These are phyloP conservation scores for Geococcyx californianus DNA, from an alignment of 2,113 vertebrate species.

Conservation along the genomic window DNA sequence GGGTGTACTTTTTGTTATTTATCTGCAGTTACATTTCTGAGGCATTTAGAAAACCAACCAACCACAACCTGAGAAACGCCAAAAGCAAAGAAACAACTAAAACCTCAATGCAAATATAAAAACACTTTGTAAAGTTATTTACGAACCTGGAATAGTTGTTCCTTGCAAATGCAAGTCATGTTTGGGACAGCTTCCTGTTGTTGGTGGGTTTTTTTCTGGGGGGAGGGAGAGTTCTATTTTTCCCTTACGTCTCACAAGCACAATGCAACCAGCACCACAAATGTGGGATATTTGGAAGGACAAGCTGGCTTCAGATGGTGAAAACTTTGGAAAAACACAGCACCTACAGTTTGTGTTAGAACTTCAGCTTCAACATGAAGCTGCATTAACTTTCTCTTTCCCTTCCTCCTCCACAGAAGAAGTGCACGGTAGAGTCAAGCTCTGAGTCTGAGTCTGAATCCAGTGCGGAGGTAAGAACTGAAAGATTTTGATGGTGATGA, in stretches of 20 bases:
- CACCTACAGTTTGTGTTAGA: neutral
- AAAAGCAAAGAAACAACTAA: neutral
- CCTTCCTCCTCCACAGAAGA: conserved; percentile 42
- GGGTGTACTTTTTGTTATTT: neutral
- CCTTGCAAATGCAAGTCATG: neutral
- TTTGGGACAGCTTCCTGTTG: neutral
- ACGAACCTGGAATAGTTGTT: neutral
- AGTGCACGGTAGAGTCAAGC: conserved; percentile 83
- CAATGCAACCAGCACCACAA: neutral
- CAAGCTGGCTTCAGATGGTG: neutral
- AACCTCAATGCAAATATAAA: neutral
- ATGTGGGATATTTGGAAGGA: neutral
- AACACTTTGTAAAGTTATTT: neutral
- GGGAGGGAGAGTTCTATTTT: accelerated
- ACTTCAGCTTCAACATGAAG: neutral
- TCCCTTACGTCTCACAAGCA: neutral
- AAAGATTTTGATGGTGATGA: neutral
- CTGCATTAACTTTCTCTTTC: neutral
- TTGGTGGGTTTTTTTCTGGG: neutral
- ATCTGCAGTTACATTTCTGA: neutral
- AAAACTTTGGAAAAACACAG: neutral
- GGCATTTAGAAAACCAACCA: neutral
- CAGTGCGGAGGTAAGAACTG: conserved; percentile 70
- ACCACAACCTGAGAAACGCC: neutral
- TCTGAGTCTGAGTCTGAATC: conserved; percentile 82